These are phyloP conservation scores for Alcedo atthis DNA, from an alignment of 2,797 vertebrate genomes.

Conservation along the genomic window DNA sequence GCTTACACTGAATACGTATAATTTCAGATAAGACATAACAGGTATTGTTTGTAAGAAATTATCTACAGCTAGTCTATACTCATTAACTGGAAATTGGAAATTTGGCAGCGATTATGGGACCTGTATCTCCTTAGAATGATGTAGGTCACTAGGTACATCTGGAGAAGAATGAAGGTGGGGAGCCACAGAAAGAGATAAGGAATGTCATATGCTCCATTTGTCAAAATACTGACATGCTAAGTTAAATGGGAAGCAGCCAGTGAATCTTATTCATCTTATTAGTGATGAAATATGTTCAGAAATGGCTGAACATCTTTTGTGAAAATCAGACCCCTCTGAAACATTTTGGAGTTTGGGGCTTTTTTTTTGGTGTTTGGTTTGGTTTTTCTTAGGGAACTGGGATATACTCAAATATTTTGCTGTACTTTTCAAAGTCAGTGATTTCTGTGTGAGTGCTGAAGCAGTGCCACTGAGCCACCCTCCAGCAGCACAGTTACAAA, in stretches of 20 bases:
- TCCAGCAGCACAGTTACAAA: not conserved
- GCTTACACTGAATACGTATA: not conserved
- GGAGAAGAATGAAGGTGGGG: not conserved
- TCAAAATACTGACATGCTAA: not conserved
- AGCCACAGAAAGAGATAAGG: not conserved
- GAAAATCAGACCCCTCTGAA: not conserved
- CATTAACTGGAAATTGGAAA: not conserved
- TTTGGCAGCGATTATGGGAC: not conserved
- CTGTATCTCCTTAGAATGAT: not conserved
- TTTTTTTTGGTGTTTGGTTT: no score
- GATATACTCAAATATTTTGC: not conserved
- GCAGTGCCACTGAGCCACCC: accelerated
- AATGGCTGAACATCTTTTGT: not conserved
- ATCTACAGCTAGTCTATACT: not conserved
- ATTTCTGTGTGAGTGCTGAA: not conserved
- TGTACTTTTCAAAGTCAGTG: not conserved
- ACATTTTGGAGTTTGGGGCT: no score
- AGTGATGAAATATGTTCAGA: not conserved
- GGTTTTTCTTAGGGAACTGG: not conserved
- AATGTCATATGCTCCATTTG: not conserved
- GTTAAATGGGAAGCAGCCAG: not conserved
- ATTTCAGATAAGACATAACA: not conserved
- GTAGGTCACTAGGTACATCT: not conserved
- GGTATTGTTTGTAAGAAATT: not conserved
- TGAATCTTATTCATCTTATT: not conserved